Conservation (phyloP, 2,113 vertebrate species). For the Gadus macrocephalus region DNA sequence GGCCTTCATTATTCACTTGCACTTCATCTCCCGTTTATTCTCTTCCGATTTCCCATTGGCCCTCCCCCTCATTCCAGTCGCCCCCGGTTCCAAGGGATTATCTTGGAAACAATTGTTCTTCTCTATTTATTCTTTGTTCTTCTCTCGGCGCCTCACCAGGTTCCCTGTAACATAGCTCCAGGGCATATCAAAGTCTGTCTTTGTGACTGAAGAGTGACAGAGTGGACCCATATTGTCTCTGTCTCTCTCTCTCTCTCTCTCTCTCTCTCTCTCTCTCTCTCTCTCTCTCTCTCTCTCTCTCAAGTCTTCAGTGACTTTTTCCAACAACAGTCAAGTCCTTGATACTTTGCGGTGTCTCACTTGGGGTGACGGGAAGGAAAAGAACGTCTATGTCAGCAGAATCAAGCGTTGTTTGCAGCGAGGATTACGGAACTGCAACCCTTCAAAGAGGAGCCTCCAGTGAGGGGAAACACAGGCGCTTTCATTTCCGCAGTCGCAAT, state of each 20-base stretch:
- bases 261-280: background rate
- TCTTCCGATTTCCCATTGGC: conserved; percentile 26
- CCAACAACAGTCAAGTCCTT: conserved; percentile 10
- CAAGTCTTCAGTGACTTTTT: conserved; percentile 18
- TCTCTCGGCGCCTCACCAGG: conserved; percentile 12
- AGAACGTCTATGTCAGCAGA: conserved; percentile 53
- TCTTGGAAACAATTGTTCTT: conserved; percentile 35
- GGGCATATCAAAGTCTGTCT: no score
- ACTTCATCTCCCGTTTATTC: conserved; percentile 43
- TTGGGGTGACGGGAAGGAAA: background rate
- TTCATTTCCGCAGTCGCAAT: conserved; percentile 51
- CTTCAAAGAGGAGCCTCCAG: conserved; percentile 62
- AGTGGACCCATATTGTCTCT: no score
- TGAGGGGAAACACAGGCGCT: conserved; percentile 35
- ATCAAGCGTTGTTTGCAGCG: conserved; percentile 29
- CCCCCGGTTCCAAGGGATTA: conserved; percentile 37
- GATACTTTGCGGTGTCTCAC: conserved; percentile 16
- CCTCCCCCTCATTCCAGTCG: conserved; percentile 17
- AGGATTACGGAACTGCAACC: conserved; percentile 64
- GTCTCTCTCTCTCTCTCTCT: background rate
- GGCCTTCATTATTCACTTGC: conserved; percentile 56
- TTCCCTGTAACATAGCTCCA: conserved; percentile 18
- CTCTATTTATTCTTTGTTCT: conserved; percentile 15
- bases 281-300: conserved; percentile 16
- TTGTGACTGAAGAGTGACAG: no score